Conservation (phyloP, 2,113 vertebrate genomes). For the Rhinogobius similis region DNA sequence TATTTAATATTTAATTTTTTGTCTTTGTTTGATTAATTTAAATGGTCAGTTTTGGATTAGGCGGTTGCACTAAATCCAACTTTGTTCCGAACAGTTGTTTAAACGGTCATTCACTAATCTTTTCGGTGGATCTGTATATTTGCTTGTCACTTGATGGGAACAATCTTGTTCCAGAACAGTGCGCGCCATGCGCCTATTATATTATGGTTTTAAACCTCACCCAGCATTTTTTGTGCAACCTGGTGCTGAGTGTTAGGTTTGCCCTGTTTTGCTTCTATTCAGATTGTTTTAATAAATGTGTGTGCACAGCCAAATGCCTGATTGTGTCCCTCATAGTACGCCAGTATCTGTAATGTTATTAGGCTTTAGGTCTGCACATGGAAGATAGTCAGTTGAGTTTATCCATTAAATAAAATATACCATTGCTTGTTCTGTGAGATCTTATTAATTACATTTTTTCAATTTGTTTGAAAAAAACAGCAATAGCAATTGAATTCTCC, state of each 20-base stretch:
- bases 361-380: neutral
- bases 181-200: neutral
- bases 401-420: neutral
- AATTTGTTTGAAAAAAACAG: neutral
- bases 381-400: neutral
- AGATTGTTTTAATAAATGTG: neutral
- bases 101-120: constrained; percentile 51
- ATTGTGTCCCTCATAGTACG: neutral
- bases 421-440: neutral
- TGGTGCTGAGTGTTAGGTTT: neutral
- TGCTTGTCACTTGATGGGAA: neutral
- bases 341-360: neutral
- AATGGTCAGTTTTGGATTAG: constrained; percentile 44
- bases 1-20: constrained; percentile 57
- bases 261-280: neutral
- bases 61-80: constrained; percentile 18
- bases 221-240: neutral
- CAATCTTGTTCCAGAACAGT: neutral
- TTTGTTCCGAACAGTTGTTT: neutral
- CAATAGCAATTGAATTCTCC: too few species aligned
- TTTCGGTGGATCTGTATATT: neutral
- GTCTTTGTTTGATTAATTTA: constrained; percentile 16
- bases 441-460: neutral
- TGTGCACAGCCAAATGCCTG: neutral
- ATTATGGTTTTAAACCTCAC: neutral